Evolutionary conservation across 2,888 invertebrate species (phyloP).

Genomic region (Lamproptera curius): DNA sequence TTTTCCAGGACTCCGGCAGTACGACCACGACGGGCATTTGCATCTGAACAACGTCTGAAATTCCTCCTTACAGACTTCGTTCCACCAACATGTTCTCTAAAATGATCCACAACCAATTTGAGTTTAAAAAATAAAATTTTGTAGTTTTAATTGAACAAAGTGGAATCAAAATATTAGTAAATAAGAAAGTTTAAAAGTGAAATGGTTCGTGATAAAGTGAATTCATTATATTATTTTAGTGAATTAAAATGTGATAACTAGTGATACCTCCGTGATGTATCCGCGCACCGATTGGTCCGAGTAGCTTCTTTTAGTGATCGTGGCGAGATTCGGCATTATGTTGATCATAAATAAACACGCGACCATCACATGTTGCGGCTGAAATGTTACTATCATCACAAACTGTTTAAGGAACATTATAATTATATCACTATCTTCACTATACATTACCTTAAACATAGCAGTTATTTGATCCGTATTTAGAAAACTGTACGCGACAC

Average conservation of each 20-base stretch:
- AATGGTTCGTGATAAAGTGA: too few relatives aligned
- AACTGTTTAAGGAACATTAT: constrained; percentile 22
- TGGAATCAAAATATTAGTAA: too few relatives aligned
- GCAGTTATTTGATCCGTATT: constrained; percentile 51
- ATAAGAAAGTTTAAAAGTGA: too few relatives aligned
- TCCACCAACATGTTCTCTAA: constrained; percentile 95
- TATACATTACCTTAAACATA: constrained; percentile 62
- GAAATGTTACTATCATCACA: constrained; percentile 39
- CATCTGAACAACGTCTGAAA: constrained; percentile 92
- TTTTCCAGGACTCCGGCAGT: constrained; percentile 90
- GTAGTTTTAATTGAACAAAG: too few relatives aligned
- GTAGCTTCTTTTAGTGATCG: constrained; percentile 82
- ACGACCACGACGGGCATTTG: constrained; percentile 93
- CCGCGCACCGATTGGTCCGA: constrained; percentile 89
- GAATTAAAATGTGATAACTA: too few relatives aligned
- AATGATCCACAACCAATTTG: constrained; percentile 35
- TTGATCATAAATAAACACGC: constrained; percentile 54
- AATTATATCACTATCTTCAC: constrained; percentile 22
- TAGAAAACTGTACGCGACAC: constrained; percentile 41
- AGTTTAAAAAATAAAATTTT: too few relatives aligned
- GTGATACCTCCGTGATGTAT: constrained; percentile 92
- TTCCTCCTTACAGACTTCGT: constrained; percentile 95
- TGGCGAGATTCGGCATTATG: constrained; percentile 48
- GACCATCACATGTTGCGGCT: constrained; percentile 59
- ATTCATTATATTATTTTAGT: too few relatives aligned